These are phyloP conservation scores for Riparia riparia DNA, from an alignment of 2,113 vertebrate genomes.

Conservation along the genomic window DNA sequence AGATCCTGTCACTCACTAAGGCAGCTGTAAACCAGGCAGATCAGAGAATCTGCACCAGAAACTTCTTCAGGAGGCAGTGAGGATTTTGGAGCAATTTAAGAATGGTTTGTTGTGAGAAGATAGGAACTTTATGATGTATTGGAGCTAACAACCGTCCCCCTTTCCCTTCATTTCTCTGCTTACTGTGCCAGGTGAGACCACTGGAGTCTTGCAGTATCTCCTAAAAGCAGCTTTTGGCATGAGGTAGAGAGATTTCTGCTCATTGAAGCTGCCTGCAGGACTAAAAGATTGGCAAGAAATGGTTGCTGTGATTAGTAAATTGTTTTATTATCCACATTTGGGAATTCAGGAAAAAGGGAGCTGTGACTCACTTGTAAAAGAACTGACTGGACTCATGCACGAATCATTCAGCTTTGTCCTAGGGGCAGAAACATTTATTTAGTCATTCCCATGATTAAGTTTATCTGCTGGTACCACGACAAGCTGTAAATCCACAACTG, in stretches of 20 bases:
- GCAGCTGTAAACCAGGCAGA: neutral
- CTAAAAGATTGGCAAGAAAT: neutral
- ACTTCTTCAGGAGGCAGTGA: neutral
- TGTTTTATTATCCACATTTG: neutral
- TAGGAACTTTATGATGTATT: neutral
- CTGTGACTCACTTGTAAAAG: slow-evolving; percentile 34
- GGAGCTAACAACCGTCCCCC: neutral
- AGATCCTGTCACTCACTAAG: neutral
- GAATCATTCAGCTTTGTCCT: neutral
- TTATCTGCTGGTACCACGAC: neutral
- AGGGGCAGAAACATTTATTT: neutral
- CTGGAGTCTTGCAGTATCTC: neutral
- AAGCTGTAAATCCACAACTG: neutral
- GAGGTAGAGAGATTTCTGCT: neutral
- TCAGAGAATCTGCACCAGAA: neutral
- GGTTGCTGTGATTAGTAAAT: neutral
- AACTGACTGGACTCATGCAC: neutral
- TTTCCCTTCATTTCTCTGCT: neutral
- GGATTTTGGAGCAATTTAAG: neutral
- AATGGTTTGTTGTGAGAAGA: neutral
- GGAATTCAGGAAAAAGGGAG: neutral
- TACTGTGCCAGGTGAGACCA: neutral
- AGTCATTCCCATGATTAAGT: neutral
- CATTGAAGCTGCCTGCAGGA: neutral
- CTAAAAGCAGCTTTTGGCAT: neutral